phyloP scores from a whole-genome alignment of 2,797 vertebrate genomes.

The Acanthornis magna region DNA sequence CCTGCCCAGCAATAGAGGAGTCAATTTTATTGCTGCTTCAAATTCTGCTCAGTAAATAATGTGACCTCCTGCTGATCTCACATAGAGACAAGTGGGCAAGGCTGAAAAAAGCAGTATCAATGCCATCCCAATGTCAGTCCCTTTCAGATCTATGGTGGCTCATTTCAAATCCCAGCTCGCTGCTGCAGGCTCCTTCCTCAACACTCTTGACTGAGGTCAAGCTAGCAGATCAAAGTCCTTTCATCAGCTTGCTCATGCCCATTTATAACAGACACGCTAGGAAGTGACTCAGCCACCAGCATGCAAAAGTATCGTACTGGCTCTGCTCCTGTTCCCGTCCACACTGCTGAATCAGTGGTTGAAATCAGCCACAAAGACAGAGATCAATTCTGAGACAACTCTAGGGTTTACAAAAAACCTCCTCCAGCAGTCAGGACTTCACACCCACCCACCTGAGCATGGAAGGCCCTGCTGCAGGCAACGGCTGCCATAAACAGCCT shows the following conservation, averaged over 20 bases:
- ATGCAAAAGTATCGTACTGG: accelerated
- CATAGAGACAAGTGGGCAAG: background rate
- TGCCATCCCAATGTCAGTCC: background rate
- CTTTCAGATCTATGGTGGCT: background rate
- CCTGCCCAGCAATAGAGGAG: background rate
- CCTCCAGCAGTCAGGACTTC: background rate
- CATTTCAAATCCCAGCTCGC: background rate
- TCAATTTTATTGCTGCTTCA: background rate
- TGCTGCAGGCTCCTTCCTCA: background rate
- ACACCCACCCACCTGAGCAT: background rate
- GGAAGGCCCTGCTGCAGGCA: background rate
- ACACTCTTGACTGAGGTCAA: background rate
- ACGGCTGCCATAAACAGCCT: background rate
- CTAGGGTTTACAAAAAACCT: background rate
- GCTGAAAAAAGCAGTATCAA: background rate
- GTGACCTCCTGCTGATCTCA: background rate
- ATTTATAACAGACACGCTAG: background rate
- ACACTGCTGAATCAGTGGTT: accelerated
- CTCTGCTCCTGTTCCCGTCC: background rate
- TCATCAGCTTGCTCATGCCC: background rate
- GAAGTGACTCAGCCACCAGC: background rate
- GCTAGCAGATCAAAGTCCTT: background rate
- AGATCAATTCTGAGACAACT: background rate
- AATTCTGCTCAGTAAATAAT: background rate
- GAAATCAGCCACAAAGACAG: background rate